These are phyloP conservation scores for Heliopora coerulea DNA, from an alignment of 92 coral and sea anemone species.

Conservation along the genomic window DNA sequence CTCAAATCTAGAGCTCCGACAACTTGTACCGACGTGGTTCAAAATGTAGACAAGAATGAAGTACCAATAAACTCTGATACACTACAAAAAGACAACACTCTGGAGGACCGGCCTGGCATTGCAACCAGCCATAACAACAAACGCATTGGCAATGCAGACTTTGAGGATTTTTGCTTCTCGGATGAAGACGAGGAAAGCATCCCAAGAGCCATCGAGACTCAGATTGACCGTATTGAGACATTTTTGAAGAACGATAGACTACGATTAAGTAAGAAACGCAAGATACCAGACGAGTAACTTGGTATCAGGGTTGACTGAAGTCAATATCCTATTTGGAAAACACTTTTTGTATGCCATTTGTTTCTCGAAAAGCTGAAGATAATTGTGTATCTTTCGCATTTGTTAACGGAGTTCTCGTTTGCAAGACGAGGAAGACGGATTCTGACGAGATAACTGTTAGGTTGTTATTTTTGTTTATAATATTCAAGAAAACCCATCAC, in stretches of 20 bases:
- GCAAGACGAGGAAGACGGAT: too few relatives aligned
- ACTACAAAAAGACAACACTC: too few relatives aligned
- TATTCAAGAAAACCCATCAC: too few relatives aligned
- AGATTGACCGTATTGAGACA: slow-evolving; percentile 69
- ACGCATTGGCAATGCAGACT: not conserved
- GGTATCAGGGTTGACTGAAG: not conserved
- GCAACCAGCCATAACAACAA: not conserved
- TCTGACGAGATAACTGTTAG: too few relatives aligned
- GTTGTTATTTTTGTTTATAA: too few relatives aligned
- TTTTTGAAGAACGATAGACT: slow-evolving; percentile 72
- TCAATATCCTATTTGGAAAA: not conserved
- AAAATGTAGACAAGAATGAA: too few relatives aligned
- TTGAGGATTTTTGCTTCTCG: slow-evolving; percentile 32
- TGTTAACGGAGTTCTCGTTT: too few relatives aligned
- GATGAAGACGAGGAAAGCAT: slow-evolving; percentile 31
- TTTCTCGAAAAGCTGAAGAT: not conserved
- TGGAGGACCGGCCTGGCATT: too few relatives aligned
- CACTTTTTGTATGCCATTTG: not conserved
- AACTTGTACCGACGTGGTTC: too few relatives aligned
- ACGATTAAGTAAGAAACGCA: slow-evolving; percentile 41
- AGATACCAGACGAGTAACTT: slow-evolving; percentile 3
- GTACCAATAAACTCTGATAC: too few relatives aligned
- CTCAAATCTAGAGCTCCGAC: too few relatives aligned
- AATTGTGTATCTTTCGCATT: too few relatives aligned
- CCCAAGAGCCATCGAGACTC: slow-evolving; percentile 34